A percentile compares a stretch with the other conserved stretches of the same genome.
These are phyloP conservation scores for Sisyra nigra DNA, from an alignment of 2,888 invertebrate species.

Conservation along the genomic window DNA sequence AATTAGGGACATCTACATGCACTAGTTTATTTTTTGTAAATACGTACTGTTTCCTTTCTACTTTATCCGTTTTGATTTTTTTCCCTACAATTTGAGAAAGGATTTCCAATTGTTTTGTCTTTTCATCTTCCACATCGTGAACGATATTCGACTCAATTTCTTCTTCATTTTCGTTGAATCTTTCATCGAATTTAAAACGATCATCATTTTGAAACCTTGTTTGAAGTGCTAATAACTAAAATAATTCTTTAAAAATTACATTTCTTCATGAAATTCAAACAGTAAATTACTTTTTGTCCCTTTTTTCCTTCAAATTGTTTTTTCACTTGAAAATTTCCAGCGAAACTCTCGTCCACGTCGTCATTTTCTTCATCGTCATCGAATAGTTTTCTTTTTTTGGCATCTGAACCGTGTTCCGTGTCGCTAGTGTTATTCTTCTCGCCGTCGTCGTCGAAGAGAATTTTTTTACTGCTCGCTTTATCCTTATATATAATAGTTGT, in stretches of 20 bases:
- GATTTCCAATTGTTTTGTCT: conserved; percentile 30
- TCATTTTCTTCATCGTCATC: conserved; percentile 29
- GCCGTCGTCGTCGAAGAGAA: conserved; percentile 38
- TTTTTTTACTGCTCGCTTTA: conserved; percentile 37
- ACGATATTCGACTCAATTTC: conserved; percentile 17
- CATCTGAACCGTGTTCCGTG: conserved; percentile 5
- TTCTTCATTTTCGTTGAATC: conserved; percentile 46
- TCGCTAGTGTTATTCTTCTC: conserved; percentile 2
- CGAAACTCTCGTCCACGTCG: conserved; percentile 19
- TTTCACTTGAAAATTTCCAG: conserved; percentile 42
- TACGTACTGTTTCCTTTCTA: neutral
- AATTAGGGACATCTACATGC: no score
- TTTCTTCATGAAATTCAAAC: conserved; percentile 3
- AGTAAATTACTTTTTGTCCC: conserved; percentile 37
- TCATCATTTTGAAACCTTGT: conserved; percentile 57
- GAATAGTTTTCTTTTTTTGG: conserved; percentile 29
- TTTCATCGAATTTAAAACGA: conserved; percentile 57
- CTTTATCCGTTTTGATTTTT: neutral
- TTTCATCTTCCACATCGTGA: conserved; percentile 20
- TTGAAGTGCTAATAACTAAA: conserved; percentile 51
- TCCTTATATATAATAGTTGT: conserved; percentile 33
- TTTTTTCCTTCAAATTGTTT: conserved; percentile 48
- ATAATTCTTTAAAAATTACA: neutral
- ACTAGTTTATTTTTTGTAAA: no score
- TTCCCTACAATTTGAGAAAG: conserved; percentile 27